Evolutionary conservation across 2,888 invertebrate genomes (phyloP).

Genomic region (Rhodophaea formosa): DNA sequence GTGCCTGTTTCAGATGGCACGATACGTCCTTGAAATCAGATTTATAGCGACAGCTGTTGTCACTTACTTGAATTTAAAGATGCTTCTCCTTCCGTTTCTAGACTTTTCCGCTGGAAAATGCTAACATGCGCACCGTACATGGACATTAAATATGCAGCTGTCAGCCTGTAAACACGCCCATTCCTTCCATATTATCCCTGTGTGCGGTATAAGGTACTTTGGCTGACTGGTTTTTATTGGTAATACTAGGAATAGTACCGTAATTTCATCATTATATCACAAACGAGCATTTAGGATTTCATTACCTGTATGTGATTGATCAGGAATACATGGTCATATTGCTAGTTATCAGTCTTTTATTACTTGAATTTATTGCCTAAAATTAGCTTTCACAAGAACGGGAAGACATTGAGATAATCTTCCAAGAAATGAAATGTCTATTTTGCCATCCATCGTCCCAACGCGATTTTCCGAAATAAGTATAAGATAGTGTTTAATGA

Average conservation of each 20-base stretch:
- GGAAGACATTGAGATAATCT: too few species aligned
- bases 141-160: neutral
- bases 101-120: neutral
- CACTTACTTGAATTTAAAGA: neutral
- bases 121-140: neutral
- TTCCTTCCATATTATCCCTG: neutral
- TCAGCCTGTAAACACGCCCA: neutral
- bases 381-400: too few species aligned
- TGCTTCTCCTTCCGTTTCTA: neutral
- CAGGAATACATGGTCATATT: neutral
- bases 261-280: too few species aligned
- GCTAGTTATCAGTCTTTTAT: neutral
- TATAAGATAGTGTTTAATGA: too few species aligned
- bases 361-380: too few species aligned
- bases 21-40: neutral
- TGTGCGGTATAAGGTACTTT: conserved; percentile 25
- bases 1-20: neutral
- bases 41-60: neutral
- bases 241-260: conserved; percentile 1
- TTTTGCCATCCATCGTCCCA: too few species aligned
- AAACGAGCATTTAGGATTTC: neutral
- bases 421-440: too few species aligned
- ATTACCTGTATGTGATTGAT: conserved; percentile 2
- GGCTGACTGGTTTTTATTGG: conserved; percentile 24
- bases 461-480: too few species aligned